phyloP scores from a whole-genome alignment of 1,140 invertebrate species.

The Venustaconcha ellipsiformis region DNA sequence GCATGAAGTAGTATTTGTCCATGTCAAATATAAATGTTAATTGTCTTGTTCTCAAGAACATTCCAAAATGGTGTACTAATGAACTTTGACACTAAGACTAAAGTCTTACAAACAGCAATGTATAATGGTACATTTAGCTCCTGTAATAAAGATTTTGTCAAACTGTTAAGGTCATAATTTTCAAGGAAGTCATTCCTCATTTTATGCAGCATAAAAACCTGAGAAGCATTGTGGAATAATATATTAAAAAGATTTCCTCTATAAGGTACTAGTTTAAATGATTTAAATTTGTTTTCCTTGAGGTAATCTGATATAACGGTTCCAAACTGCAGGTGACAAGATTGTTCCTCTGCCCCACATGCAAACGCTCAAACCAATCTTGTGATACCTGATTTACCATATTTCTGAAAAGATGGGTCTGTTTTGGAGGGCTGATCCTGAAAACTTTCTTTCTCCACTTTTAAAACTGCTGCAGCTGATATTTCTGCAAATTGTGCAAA shows the following conservation, averaged over 20 bases:
- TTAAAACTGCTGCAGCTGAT: constrained; percentile 1
- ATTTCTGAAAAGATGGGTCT: not conserved
- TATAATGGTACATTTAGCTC: not conserved
- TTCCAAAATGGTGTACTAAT: constrained; percentile 12
- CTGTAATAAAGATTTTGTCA: no score
- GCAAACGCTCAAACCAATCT: constrained; percentile 6
- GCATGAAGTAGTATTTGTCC: constrained; percentile 14
- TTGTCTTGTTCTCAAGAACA: constrained; percentile 7
- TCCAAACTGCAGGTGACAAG: constrained; percentile 2
- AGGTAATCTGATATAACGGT: not conserved
- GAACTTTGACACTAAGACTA: constrained; percentile 6
- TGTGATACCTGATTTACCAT: constrained; percentile 8
- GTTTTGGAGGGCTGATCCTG: no score
- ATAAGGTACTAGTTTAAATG: not conserved
- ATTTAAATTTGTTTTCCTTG: not conserved
- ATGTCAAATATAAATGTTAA: constrained; percentile 5
- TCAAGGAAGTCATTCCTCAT: no score
- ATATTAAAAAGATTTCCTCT: no score
- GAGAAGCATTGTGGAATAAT: no score
- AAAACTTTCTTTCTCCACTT: constrained; percentile 1
- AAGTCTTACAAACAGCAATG: constrained; percentile 16
- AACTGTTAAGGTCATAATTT: no score
- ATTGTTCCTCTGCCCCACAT: constrained; percentile 9
- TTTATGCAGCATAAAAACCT: no score
- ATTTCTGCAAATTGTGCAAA: not conserved